phyloP scores from a whole-genome alignment of 2,113 vertebrate species.

The Chrysochloris asiatica region DNA sequence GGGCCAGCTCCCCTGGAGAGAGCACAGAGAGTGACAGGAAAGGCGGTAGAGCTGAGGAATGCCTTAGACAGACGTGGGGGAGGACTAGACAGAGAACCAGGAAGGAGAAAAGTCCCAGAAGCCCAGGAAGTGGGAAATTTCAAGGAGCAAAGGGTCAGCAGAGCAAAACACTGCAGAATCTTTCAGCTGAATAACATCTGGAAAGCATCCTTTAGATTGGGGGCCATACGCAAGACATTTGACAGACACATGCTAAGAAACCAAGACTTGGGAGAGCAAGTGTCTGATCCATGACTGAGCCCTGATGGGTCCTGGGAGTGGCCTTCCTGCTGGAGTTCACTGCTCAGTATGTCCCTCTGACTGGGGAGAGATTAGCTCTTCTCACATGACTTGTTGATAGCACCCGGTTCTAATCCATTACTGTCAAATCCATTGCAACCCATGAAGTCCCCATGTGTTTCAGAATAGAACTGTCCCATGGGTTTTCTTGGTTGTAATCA shows the following conservation, averaged over 20 bases:
- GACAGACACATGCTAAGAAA: neutral
- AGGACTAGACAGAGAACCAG: neutral
- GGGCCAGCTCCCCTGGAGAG: neutral
- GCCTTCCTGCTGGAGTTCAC: neutral
- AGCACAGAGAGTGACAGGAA: neutral
- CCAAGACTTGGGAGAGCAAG: neutral
- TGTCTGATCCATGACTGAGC: neutral
- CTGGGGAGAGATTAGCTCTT: neutral
- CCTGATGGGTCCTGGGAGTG: neutral
- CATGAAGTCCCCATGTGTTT: neutral
- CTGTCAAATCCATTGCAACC: accelerated
- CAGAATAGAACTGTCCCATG: neutral
- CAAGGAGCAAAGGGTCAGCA: neutral
- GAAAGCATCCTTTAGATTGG: neutral
- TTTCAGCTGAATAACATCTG: neutral
- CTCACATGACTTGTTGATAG: neutral
- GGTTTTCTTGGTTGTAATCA: neutral
- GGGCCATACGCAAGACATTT: neutral
- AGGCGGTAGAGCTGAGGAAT: neutral
- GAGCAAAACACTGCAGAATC: too few species aligned
- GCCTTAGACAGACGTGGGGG: neutral
- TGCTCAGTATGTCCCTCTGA: neutral
- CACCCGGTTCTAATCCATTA: neutral
- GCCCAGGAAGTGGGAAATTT: neutral
- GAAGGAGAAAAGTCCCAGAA: neutral